These are phyloP conservation scores for Oryzias dopingdopingensis DNA, from an alignment of 2,797 vertebrate species.

Conservation along the genomic window DNA sequence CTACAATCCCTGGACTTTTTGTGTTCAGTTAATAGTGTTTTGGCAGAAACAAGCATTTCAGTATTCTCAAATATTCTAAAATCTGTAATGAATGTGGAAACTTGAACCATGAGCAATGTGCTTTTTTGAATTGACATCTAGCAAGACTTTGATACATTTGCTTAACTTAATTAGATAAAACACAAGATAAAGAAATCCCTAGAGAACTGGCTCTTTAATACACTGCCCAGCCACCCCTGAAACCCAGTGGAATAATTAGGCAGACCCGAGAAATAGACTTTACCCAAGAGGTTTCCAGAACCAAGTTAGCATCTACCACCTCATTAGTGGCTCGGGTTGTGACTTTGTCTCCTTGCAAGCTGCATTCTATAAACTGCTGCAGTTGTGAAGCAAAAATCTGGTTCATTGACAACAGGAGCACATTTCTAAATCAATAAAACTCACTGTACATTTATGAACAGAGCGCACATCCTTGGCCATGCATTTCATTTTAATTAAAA, in stretches of 20 bases:
- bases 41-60: conserved; percentile 29
- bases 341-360: background rate
- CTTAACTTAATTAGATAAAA: conserved; percentile 63
- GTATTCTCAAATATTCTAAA: conserved; percentile 47
- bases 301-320: conserved; percentile 33
- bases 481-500: no score
- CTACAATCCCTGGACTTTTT: conserved; percentile 38
- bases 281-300: conserved; percentile 36
- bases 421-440: no score
- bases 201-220: conserved; percentile 40
- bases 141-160: conserved; percentile 52
- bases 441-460: no score
- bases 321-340: conserved; percentile 8
- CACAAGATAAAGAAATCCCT: conserved; percentile 54
- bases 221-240: conserved; percentile 52
- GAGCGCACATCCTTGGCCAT: no score
- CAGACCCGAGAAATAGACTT: conserved; percentile 27
- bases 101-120: conserved; percentile 29
- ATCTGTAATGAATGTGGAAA: conserved; percentile 53
- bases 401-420: no score
- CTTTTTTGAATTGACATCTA: conserved; percentile 33
- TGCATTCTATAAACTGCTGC: no score
- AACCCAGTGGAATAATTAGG: conserved; percentile 54
- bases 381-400: no score
- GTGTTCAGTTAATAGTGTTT: conserved; percentile 55